Percentiles rank a stretch among this genome's conserved stretches.
Conservation (phyloP, 2,797 vertebrate species). For the Hydrocynus forskahlii region DNA sequence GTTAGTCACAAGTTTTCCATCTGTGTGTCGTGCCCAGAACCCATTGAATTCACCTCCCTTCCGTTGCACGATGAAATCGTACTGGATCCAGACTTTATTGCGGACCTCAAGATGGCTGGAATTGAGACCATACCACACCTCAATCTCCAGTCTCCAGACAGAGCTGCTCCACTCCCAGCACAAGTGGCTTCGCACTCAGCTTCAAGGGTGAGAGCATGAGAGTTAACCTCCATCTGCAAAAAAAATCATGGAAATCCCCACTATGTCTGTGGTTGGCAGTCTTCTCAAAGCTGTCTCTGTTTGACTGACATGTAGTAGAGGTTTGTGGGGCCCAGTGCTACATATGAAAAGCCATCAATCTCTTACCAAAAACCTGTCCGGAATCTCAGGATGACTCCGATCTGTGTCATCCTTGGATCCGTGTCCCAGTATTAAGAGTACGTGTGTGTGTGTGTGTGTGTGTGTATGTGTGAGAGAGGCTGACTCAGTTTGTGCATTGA, state of each 20-base stretch:
- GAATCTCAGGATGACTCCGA: slow-evolving; percentile 1
- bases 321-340: slow-evolving; percentile 1
- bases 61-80: neutral
- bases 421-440: slow-evolving; percentile 5
- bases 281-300: neutral
- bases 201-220: neutral
- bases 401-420: neutral
- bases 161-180: slow-evolving; percentile 2
- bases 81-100: neutral
- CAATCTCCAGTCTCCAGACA: slow-evolving; percentile 20
- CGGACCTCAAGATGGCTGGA: neutral
- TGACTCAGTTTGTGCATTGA: slow-evolving; percentile 27
- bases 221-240: slow-evolving; percentile 1
- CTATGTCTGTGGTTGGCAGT: neutral
- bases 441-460: neutral
- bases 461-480: neutral
- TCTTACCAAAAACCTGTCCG: neutral
- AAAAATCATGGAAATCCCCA: neutral
- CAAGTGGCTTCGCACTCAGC: neutral
- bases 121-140: slow-evolving; percentile 31
- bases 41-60: neutral
- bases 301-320: neutral
- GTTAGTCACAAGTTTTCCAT: neutral
- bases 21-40: neutral
- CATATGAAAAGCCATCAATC: neutral